These are phyloP conservation scores for Limulus polyphemus DNA, from an alignment of 2,888 invertebrate genomes.

Conservation along the genomic window DNA sequence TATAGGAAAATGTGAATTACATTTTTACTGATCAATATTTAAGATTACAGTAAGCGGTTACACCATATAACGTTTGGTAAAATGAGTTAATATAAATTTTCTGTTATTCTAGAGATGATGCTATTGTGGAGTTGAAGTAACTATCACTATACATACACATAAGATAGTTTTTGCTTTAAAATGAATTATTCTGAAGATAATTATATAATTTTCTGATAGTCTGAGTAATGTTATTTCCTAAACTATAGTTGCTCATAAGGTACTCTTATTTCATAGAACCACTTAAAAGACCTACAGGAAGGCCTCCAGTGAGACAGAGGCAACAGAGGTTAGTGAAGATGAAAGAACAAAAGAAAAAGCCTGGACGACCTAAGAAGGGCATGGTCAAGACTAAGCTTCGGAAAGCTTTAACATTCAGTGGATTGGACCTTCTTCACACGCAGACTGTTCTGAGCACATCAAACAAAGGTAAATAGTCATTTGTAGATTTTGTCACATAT, in stretches of 20 bases:
- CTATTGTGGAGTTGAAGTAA: no score
- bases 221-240: no score
- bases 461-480: conserved; percentile 45
- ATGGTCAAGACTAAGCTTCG: conserved; percentile 35
- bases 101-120: no score
- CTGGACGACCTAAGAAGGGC: conserved; percentile 28
- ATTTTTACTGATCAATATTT: neutral
- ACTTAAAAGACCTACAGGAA: conserved; percentile 10
- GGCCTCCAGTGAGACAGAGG: conserved; percentile 10
- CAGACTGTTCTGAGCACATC: conserved; percentile 78
- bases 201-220: no score
- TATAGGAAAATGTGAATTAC: neutral
- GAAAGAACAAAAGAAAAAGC: conserved; percentile 22
- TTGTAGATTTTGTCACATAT: neutral
- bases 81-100: no score
- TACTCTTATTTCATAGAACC: conserved; percentile 9
- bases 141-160: no score
- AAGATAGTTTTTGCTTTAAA: no score
- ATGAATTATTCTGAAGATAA: no score
- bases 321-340: conserved; percentile 11
- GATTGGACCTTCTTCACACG: conserved; percentile 73
- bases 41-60: neutral
- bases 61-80: no score
- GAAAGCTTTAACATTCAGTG: conserved; percentile 62
- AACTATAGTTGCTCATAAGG: no score